Conservation (phyloP, 2,888 invertebrate species). For the Gastrophysa polygoni region DNA sequence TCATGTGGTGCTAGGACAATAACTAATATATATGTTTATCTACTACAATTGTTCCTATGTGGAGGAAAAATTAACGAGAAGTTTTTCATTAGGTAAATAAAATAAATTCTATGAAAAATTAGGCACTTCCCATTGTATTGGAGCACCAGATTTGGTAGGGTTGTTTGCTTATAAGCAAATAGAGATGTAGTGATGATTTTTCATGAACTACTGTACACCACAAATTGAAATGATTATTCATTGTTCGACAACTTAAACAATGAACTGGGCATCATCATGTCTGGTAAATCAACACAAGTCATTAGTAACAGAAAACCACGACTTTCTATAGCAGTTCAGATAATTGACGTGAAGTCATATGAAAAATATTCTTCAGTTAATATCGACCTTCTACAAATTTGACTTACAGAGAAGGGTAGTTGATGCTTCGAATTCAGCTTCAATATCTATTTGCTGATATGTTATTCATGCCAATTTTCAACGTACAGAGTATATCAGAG, state of each 20-base stretch:
- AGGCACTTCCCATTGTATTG: constrained; percentile 45
- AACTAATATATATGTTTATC: constrained; percentile 49
- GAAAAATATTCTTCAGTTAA: no score
- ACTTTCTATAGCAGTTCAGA: no score
- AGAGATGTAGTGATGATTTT: neutral
- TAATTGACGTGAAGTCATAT: no score
- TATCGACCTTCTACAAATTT: no score
- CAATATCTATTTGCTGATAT: no score
- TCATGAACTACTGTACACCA: neutral
- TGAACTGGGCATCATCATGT: no score
- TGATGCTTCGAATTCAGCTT: no score
- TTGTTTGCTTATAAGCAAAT: neutral
- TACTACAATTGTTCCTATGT: constrained; percentile 44
- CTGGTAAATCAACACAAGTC: no score
- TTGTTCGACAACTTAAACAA: neutral
- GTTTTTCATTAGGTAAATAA: constrained; percentile 49
- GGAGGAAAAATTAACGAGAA: constrained; percentile 49
- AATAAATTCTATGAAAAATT: constrained; percentile 38
- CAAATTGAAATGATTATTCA: neutral
- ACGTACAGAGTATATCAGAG: neutral
- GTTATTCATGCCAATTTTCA: neutral
- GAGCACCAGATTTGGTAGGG: constrained; percentile 43
- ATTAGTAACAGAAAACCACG: no score
- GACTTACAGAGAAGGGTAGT: no score
- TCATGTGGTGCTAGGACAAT: constrained; percentile 38